Conservation (phyloP, 2,888 invertebrate genomes). For the Smittia sp. region DNA sequence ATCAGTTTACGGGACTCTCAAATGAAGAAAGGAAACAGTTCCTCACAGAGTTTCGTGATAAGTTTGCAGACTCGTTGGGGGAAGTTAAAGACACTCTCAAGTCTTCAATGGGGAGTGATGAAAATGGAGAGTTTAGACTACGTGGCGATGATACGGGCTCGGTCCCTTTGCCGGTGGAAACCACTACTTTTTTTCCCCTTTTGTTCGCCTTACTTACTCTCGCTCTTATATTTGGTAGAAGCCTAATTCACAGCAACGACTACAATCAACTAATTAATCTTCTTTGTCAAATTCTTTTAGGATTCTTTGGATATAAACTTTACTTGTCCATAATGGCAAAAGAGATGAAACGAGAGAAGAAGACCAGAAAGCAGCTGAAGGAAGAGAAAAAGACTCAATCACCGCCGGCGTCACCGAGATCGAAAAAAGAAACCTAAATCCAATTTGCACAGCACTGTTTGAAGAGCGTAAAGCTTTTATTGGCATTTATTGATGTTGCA, state of each 20-base stretch:
- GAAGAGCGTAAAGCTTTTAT: neutral
- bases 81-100: constrained; percentile 45
- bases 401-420: constrained; percentile 30
- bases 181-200: constrained; percentile 49
- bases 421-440: constrained; percentile 21
- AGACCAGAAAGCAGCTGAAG: constrained; percentile 34
- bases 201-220: constrained; percentile 52
- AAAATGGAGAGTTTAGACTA: neutral
- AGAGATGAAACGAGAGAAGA: constrained; percentile 64
- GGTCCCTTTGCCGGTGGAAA: neutral
- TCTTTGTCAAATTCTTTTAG: constrained; percentile 57
- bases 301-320: constrained; percentile 82
- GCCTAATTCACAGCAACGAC: neutral
- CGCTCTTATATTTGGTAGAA: constrained; percentile 51
- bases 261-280: neutral
- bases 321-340: constrained; percentile 76
- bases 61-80: constrained; percentile 52
- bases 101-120: neutral
- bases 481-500: neutral
- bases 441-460: neutral
- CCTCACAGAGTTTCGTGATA: constrained; percentile 44
- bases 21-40: constrained; percentile 52
- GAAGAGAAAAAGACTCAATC: constrained; percentile 25
- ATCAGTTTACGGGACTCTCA: constrained; percentile 46
- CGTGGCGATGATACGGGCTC: neutral